These are phyloP conservation scores for Neolamprologus hecqui DNA, from an alignment of 2,113 vertebrate species.

Conservation along the genomic window DNA sequence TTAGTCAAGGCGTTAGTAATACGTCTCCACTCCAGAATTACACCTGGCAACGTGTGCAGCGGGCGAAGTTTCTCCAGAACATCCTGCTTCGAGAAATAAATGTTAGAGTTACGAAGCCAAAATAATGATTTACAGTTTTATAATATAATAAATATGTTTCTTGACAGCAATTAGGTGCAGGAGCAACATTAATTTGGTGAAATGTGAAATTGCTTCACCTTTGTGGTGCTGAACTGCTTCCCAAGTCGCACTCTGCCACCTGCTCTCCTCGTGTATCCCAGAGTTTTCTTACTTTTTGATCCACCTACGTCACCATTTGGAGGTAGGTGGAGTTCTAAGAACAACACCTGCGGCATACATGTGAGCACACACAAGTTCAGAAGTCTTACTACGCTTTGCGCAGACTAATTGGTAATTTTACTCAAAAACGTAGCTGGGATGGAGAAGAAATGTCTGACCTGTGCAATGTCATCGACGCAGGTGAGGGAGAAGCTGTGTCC, in stretches of 20 bases:
- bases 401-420: background rate
- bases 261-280: slow-evolving; percentile 83
- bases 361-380: background rate
- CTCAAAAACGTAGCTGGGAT: background rate
- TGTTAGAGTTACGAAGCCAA: background rate
- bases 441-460: slow-evolving; percentile 65
- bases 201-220: slow-evolving; percentile 67
- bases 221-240: slow-evolving; percentile 90
- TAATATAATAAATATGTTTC: background rate
- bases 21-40: slow-evolving; percentile 93
- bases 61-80: slow-evolving; percentile 85
- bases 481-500: slow-evolving; percentile 93
- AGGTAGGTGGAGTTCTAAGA: slow-evolving; percentile 89
- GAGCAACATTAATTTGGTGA: background rate
- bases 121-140: background rate
- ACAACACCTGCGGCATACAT: slow-evolving; percentile 75
- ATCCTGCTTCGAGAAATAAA: slow-evolving; percentile 57
- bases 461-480: slow-evolving; percentile 84
- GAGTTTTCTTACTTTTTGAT: slow-evolving; percentile 81
- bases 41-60: slow-evolving; percentile 83
- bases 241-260: slow-evolving; percentile 66
- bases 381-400: background rate
- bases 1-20: slow-evolving; percentile 94
- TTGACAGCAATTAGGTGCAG: background rate
- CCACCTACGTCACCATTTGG: slow-evolving; percentile 78